Base-by-base conservation (phyloP, 2,888 invertebrate genomes). In the Thereva unica region DNA sequence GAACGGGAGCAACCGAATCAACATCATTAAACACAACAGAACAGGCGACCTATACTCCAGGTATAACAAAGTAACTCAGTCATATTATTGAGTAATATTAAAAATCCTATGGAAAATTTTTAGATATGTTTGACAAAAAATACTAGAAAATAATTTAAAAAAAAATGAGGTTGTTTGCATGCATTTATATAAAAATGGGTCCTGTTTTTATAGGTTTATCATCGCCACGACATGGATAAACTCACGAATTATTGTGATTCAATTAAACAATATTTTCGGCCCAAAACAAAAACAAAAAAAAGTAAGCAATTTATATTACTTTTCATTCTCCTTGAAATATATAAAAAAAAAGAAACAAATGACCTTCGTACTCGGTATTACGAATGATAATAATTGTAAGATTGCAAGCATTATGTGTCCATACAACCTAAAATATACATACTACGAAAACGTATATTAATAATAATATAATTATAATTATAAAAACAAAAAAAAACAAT, bases 41-140 rank as follows among this genome's bases (percentile, higher is more conserved):
- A 73, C 78, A 79, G 73, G 76, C 79, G 69, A 81, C 79, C 71
- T 81, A 81, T 74, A 81, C 81, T 73, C 81, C 81, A 81, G 81
- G 81, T 81, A 80, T 78, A 76, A 42, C 59, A 44, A 38, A 49
- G 52, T 10, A 23, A 40, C 23, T 6, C 4, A 41, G n/a, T 55
- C n/a, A n/a, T 38, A 8, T 38, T 41, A 6, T 41, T 55, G 41
- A 55, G 38, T 10, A 6, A 41, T 12, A 34, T 55, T n/a, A 38
- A 59, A 35, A 37, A 8, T 37, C 2, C 23, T 23, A 23, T 23
- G 23, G 23, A 23, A 10, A 47, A 12, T 8, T 47, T 41, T 59
- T 47, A 59, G 47, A 59, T 47, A 34, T 59, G 3, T 59, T 47
- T 59, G 12, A 45, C 12, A 47, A 59, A 47, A 47, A 41, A 12